These are phyloP conservation scores for Columba guinea DNA, from an alignment of 2,797 vertebrate genomes.

Conservation along the genomic window DNA sequence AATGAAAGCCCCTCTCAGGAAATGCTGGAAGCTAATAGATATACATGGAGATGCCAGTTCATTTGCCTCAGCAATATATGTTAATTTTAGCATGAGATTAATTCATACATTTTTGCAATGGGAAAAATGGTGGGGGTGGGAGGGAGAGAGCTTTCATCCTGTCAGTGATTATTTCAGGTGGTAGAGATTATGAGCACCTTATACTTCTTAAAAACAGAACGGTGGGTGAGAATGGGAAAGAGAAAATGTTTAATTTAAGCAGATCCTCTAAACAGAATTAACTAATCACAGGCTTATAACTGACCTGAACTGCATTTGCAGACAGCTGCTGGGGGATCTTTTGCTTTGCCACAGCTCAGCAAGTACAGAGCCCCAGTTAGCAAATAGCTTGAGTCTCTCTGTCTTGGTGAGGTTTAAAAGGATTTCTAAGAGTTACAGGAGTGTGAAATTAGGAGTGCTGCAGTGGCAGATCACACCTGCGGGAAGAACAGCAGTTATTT, in stretches of 20 bases:
- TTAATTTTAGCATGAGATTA: constrained; percentile 45
- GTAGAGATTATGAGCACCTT: not conserved
- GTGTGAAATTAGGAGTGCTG: constrained; percentile 8
- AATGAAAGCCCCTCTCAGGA: constrained; percentile 42
- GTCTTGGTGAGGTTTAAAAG: not conserved
- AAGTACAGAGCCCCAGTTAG: not conserved
- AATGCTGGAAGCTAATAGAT: constrained; percentile 36
- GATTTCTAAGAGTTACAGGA: not conserved
- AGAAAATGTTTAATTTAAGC: not conserved
- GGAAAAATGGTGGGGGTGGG: not conserved
- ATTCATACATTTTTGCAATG: constrained; percentile 21
- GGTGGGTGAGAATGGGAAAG: not conserved
- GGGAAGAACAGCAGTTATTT: not conserved
- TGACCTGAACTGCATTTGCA: not conserved
- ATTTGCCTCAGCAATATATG: constrained; percentile 38
- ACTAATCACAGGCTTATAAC: not conserved
- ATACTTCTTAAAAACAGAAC: not conserved
- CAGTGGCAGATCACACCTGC: not conserved
- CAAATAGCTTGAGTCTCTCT: not conserved
- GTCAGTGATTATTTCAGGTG: not conserved
- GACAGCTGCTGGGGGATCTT: not conserved
- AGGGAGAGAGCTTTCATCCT: not conserved
- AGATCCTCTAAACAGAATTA: not conserved
- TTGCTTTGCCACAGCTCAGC: not conserved
- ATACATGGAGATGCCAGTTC: not conserved